phyloP scores from a whole-genome alignment of 2,113 vertebrate genomes.

The Sorex fumeus region DNA sequence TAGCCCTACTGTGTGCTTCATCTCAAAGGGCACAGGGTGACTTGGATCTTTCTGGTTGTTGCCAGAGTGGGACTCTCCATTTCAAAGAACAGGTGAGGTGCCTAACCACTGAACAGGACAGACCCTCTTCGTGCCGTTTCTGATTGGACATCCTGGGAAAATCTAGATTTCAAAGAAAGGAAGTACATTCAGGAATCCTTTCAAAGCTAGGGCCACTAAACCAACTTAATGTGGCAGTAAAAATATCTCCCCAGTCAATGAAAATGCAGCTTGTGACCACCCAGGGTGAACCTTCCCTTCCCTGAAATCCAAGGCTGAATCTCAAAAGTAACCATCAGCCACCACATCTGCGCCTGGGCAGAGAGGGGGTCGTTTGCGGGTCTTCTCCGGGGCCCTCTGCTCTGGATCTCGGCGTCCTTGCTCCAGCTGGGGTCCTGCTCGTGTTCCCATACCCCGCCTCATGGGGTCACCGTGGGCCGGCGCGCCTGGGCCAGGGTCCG shows the following conservation, averaged over 20 bases:
- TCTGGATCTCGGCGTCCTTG: not conserved
- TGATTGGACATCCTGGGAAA: not conserved
- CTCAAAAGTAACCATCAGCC: not conserved
- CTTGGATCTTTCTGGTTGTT: too few species aligned
- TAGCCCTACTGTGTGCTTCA: too few species aligned
- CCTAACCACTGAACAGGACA: too few species aligned
- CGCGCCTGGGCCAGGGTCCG: too few species aligned
- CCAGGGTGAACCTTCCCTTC: not conserved
- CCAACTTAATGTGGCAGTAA: not conserved
- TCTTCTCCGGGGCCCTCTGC: not conserved
- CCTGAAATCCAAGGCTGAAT: not conserved
- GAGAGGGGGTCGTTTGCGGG: not conserved
- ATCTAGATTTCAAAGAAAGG: not conserved
- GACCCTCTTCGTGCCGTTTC: too few species aligned
- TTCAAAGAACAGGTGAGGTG: too few species aligned
- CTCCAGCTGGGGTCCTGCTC: too few species aligned
- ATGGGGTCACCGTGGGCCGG: too few species aligned
- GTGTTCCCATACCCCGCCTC: not conserved
- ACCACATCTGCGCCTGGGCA: too few species aligned
- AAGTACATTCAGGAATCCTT: not conserved
- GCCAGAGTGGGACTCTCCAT: too few species aligned
- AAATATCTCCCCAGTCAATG: not conserved
- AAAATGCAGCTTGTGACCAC: not conserved
- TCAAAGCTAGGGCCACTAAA: conserved; percentile 15
- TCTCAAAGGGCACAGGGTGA: too few species aligned